These are phyloP conservation scores for Gallinago paraguaiae DNA, from an alignment of 2,113 vertebrate genomes.

Conservation along the genomic window DNA sequence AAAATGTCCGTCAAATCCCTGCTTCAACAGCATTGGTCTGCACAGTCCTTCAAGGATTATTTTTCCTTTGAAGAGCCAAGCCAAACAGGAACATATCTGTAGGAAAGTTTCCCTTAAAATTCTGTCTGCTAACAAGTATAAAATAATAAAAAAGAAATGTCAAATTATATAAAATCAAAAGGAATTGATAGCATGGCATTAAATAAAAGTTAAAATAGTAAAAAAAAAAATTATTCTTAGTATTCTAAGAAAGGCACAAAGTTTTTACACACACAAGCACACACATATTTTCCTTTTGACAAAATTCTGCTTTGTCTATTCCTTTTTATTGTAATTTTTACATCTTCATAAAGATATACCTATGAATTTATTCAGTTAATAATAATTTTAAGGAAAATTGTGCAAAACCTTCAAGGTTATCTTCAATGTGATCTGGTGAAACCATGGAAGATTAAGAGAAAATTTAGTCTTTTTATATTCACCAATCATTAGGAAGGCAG, in stretches of 20 bases:
- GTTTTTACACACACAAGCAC: not conserved
- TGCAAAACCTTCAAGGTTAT: not conserved
- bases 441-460: not conserved
- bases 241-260: not conserved
- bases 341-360: not conserved
- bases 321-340: not conserved
- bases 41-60: not conserved
- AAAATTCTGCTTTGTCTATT: not conserved
- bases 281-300: not conserved
- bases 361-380: not conserved
- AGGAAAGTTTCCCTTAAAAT: not conserved
- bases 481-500: not conserved
- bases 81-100: not conserved
- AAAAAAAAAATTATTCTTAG: rapidly evolving
- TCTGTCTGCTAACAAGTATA: not conserved
- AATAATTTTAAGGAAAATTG: not conserved
- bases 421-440: not conserved
- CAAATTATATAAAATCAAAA: not conserved
- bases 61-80: not conserved
- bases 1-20: not conserved
- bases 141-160: not conserved
- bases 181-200: not conserved
- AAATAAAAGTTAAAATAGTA: not conserved
- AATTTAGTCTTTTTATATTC: not conserved
- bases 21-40: not conserved